Evolutionary conservation across 2,797 vertebrate genomes (phyloP).

Genomic region (Schizopygopsis malacanthus): DNA sequence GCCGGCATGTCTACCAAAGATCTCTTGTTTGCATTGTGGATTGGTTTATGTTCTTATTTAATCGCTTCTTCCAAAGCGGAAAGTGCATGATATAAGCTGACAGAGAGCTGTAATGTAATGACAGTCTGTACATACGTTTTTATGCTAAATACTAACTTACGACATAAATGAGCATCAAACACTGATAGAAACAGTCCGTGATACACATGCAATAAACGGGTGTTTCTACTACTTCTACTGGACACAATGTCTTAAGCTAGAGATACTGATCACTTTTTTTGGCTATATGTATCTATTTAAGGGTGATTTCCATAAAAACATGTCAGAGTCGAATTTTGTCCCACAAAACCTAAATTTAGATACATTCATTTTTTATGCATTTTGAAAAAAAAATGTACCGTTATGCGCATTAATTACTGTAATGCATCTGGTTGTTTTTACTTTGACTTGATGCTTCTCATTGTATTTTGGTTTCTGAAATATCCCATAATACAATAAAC

Average conservation of each 20-base stretch:
- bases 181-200: constrained; percentile 9
- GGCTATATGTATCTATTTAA: not conserved
- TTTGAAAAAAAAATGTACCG: not conserved
- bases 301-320: not conserved
- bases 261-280: not conserved
- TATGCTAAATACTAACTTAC: constrained; percentile 38
- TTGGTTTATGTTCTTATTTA: constrained; percentile 26
- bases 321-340: not conserved
- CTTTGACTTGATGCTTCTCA: not conserved
- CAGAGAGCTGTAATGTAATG: constrained; percentile 46
- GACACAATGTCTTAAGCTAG: not conserved
- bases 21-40: constrained; percentile 35
- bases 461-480: not conserved
- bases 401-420: not conserved
- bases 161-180: constrained; percentile 16
- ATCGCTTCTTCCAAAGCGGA: constrained; percentile 22
- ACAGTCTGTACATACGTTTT: constrained; percentile 47
- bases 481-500: not conserved
- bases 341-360: not conserved
- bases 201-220: constrained; percentile 15
- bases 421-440: not conserved
- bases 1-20: constrained; percentile 51
- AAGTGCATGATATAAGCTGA: constrained; percentile 55
- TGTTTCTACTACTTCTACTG: not conserved
- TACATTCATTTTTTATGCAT: not conserved